Base-by-base conservation (phyloP, 2,888 invertebrate species). In the Monochamus alternatus region DNA sequence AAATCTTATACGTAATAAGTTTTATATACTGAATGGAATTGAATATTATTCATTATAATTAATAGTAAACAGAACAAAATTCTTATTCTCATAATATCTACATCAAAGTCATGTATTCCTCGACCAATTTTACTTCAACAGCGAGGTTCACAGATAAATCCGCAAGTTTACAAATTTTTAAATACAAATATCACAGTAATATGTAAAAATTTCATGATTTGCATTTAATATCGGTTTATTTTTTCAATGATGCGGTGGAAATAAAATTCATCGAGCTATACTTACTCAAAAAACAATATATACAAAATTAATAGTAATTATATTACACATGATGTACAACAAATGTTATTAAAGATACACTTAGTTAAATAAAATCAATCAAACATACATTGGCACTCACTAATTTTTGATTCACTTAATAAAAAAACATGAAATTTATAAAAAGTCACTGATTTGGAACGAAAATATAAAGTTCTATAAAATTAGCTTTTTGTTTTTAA, bases 1-100 rank as follows among this genome's bases (percentile, higher is more conserved):
- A 69, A 69, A 69, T 60, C 69, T 59, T 69, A 69, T 60, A 59
- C 32, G 5, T 55, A 69, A 47, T 69, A 64, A 64, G 64, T 47
- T 47, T 64, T 30, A 22, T 30, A 31, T 9, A 55, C 60, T 47
- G 30, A 60, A 69, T 60, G 69, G 60, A 69, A 68, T 68, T 58
- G 60, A 69, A 60, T 59, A 60, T 31, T 47, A 38, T 64, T 64
- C 47, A 64, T 31, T 10, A 64, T 22, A 38, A 22, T 63, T 7
- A 10, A 8, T n/a, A 44, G n/a, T 12, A 38, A 38, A 62, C 32
- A 62, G n/a, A 62, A 22, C n/a, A 38, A 38, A 38, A 38, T 38
- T 38, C 38, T 38, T 38, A 38, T 38, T 38, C 38, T 38, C 38
- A 7, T 38, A 38, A 38, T 38, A 38, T 38, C 38, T 38, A 38